Percentiles rank a stretch among this genome's conserved stretches.
phyloP scores from a whole-genome alignment of 2,113 vertebrate species.

The Pangasianodon gigas region DNA sequence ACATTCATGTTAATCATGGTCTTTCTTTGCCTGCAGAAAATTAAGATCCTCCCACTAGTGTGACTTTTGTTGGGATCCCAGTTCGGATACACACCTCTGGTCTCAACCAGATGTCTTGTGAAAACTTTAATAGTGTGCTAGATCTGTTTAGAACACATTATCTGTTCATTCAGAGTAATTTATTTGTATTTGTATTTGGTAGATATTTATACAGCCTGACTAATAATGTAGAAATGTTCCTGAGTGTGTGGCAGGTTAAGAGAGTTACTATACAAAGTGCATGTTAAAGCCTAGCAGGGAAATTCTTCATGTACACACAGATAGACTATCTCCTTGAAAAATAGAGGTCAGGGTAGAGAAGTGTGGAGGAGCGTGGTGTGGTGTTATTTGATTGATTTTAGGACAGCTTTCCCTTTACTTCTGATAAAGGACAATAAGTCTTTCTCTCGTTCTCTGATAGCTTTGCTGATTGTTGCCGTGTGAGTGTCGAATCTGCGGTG shows the following conservation, averaged over 20 bases:
- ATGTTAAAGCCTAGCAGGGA: not conserved
- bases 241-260: not conserved
- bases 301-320: slow-evolving; percentile 1
- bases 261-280: not conserved
- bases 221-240: not conserved
- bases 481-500: slow-evolving; percentile 24
- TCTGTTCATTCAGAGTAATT: not conserved
- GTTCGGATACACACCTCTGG: not conserved
- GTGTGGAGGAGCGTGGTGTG: not conserved
- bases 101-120: not conserved
- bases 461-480: slow-evolving; percentile 49
- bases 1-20: not conserved
- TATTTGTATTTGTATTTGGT: not conserved
- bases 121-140: not conserved
- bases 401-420: slow-evolving; percentile 42
- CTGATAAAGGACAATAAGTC: slow-evolving; percentile 51
- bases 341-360: not conserved
- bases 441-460: slow-evolving; percentile 41
- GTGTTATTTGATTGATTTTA: slow-evolving; percentile 35
- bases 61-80: not conserved
- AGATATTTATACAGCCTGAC: not conserved
- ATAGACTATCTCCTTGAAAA: not conserved
- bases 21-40: not conserved
- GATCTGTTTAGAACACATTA: not conserved
- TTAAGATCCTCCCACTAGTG: not conserved